These are phyloP conservation scores for Cartodere bifasciata DNA, from an alignment of 2,888 invertebrate species.

Conservation along the genomic window DNA sequence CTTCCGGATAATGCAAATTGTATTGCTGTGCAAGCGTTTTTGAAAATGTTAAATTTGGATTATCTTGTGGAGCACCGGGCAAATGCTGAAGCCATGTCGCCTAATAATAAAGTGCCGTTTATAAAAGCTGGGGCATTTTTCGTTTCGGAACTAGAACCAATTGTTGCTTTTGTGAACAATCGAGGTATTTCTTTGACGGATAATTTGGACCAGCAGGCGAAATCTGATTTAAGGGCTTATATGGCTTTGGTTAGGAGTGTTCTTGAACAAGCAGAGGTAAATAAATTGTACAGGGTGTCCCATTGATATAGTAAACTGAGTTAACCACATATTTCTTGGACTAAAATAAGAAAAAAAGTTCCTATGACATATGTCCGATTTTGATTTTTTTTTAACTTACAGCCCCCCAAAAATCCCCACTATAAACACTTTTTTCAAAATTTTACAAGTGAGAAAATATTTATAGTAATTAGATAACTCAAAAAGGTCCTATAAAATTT, in stretches of 20 bases:
- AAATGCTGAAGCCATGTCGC: slow-evolving; percentile 96
- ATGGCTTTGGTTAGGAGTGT: slow-evolving; percentile 83
- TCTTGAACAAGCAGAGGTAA: slow-evolving; percentile 79
- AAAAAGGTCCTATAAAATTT: no score
- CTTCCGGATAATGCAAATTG: slow-evolving; percentile 91
- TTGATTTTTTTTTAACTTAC: no score
- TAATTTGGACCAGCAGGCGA: slow-evolving; percentile 58
- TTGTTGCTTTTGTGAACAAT: slow-evolving; percentile 76
- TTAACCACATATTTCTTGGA: no score
- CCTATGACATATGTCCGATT: no score
- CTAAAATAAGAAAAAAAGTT: no score
- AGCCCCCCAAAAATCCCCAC: no score
- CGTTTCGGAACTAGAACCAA: slow-evolving; percentile 81
- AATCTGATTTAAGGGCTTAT: slow-evolving; percentile 87
- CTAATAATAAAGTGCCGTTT: slow-evolving; percentile 85
- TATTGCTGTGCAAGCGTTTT: slow-evolving; percentile 80
- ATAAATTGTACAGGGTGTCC: no score
- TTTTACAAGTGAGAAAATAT: no score
- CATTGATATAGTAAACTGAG: no score
- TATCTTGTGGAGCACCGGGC: slow-evolving; percentile 69
- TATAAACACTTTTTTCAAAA: no score
- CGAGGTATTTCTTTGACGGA: slow-evolving; percentile 70
- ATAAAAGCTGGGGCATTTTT: slow-evolving; percentile 82
- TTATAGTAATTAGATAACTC: no score
- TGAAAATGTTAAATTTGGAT: slow-evolving; percentile 83